Percentiles rank a stretch among this genome's conserved stretches.
Evolutionary conservation across 2,888 invertebrate species (phyloP).

Genomic region (Lycaena phlaeas): DNA sequence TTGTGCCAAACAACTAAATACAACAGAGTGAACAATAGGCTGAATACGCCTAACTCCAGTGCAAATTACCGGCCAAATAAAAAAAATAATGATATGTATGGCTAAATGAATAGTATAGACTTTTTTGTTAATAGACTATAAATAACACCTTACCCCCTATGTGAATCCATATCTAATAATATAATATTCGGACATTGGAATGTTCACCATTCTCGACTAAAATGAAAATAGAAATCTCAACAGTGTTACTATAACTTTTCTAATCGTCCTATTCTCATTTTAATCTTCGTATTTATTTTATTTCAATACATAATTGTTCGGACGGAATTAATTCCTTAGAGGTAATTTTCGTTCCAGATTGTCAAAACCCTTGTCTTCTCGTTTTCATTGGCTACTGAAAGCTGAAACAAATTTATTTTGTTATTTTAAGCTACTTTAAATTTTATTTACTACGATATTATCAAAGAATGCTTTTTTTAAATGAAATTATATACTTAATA

Average conservation of each 20-base stretch:
- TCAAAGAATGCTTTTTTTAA: too few relatives aligned
- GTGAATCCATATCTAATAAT: constrained; percentile 12
- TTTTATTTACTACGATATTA: too few relatives aligned
- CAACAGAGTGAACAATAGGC: neutral
- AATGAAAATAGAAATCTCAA: constrained; percentile 64
- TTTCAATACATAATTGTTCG: too few relatives aligned
- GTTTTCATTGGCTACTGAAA: constrained; percentile 10
- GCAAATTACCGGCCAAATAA: neutral
- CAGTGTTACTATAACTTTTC: constrained; percentile 14
- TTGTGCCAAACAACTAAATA: neutral
- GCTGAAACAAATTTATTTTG: constrained; percentile 41
- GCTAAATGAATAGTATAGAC: neutral
- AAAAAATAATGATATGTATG: neutral
- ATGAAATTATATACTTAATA: too few relatives aligned
- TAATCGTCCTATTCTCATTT: constrained; percentile 65
- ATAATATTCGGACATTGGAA: neutral
- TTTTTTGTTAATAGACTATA: constrained; percentile 9
- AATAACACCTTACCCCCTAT: constrained; percentile 14
- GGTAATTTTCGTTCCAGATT: constrained; percentile 10
- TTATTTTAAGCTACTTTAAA: too few relatives aligned
- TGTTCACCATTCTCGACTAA: constrained; percentile 37
- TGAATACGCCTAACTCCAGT: neutral
- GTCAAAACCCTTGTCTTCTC: constrained; percentile 1
- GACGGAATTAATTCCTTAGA: constrained; percentile 13
- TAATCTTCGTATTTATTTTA: constrained; percentile 40